Conservation (phyloP, 1,140 invertebrate species). For the Steinernema khuongi region DNA sequence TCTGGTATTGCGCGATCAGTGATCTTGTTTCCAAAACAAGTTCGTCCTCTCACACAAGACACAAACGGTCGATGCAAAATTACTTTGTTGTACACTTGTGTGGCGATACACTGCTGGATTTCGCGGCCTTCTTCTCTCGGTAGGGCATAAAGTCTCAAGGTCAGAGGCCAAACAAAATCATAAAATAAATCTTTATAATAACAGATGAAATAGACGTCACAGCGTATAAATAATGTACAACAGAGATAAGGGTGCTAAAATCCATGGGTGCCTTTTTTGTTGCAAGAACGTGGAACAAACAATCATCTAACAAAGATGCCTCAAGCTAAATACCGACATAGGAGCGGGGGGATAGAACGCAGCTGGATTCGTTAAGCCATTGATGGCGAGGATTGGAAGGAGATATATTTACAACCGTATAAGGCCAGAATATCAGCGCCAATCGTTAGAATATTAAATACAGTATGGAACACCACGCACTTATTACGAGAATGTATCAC, state of each 20-base stretch:
- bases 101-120: no score
- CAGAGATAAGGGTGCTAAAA: neutral
- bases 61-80: no score
- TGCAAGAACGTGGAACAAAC: neutral
- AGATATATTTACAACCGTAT: neutral
- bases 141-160: neutral
- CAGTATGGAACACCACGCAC: constrained; percentile 4
- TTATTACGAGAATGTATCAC: neutral
- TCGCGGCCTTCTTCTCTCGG: no score
- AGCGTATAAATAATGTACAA: constrained; percentile 15
- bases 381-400: neutral
- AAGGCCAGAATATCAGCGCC: neutral
- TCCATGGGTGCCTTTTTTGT: neutral
- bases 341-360: neutral
- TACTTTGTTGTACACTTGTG: no score
- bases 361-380: neutral
- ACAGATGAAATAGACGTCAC: neutral
- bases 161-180: neutral
- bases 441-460: constrained; percentile 9
- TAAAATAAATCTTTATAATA: constrained; percentile 10
- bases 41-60: no score
- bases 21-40: no score
- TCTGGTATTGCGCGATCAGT: no score
- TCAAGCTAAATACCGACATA: neutral
- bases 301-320: constrained; percentile 1